A percentile compares a stretch with the other conserved stretches of the same genome.
phyloP scores from a whole-genome alignment of 2,797 vertebrate genomes.

The Darevskia nairensis region DNA sequence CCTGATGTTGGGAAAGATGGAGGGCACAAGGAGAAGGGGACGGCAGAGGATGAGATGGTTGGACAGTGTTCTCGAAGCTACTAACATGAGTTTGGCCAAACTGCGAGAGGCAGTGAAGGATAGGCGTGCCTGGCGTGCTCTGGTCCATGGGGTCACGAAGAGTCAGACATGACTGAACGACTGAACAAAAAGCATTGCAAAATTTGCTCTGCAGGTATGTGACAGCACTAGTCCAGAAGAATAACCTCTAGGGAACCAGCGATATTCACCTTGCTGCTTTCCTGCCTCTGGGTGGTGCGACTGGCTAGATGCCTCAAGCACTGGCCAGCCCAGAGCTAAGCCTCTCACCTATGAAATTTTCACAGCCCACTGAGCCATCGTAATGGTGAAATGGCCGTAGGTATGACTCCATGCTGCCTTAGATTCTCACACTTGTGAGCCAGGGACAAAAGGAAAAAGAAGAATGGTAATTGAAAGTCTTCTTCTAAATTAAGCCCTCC shows the following conservation, averaged over 20 bases:
- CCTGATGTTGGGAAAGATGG: too few relatives aligned
- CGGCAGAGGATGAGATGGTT: too few relatives aligned
- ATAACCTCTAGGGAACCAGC: too few relatives aligned
- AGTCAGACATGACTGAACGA: too few relatives aligned
- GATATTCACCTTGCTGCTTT: not conserved
- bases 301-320: not conserved
- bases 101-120: too few relatives aligned
- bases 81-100: too few relatives aligned
- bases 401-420: not conserved
- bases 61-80: too few relatives aligned
- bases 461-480: not conserved
- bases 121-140: too few relatives aligned
- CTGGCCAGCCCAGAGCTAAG: not conserved
- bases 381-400: not conserved
- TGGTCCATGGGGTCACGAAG: too few relatives aligned
- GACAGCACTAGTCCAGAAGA: not conserved
- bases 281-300: not conserved
- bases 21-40: too few relatives aligned
- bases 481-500: not conserved
- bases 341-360: not conserved
- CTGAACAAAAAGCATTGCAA: not conserved
- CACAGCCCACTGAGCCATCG: not conserved
- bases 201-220: not conserved
- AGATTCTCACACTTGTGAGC: not conserved
- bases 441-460: too few relatives aligned